Base-by-base conservation (phyloP, 2,888 invertebrate species). In the Podotricha telesiphe region DNA sequence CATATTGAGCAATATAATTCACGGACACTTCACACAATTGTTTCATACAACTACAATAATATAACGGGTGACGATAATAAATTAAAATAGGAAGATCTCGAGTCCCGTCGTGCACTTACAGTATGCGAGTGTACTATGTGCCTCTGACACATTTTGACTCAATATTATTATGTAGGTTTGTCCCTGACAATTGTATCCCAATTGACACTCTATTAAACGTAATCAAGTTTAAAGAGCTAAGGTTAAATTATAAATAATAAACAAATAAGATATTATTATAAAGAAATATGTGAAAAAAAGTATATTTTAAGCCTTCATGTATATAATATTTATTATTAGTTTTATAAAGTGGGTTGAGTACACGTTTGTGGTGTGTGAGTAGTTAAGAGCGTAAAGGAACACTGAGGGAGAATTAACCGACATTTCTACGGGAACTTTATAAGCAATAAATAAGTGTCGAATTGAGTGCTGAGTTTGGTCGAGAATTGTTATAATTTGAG, bases 161-260 rank as follows among this genome's bases (percentile, higher is more conserved):
- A 76, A 75, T 77, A 76, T 47, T 71, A 66, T 72, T 72, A 67
- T 76, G 74, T 78, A 74, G 80, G 73, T 74, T 75, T 80, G 82
- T 76, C 76, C 77, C 77, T 82, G 81, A 70, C 80, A 85, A 86
- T 84, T 86, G 78, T 76, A 77, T 75, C 78, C 82, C 79, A 85
- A 82, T 83, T 78, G 78, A 73, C 67, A 72, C 69, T 69, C 71
- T 66, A 69, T 55, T 70, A 62, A 67, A 51, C 56, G 56, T 69
- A 71, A 68, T 58, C 58, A 58, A 67, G 53, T 72, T 51, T 72
- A 48, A 34, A 62, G 40, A 63, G 65, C 59, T 66, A 70, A 72
- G 63, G 62, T 68, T 59, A 50, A 22, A 55, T 68, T 53, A 19
- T 37, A 63, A 22, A 55, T 50, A 61, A 45, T 65, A 65, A 40